Evolutionary conservation across 2,888 invertebrate species (phyloP).

Genomic region (Stegana nigrithorax): DNA sequence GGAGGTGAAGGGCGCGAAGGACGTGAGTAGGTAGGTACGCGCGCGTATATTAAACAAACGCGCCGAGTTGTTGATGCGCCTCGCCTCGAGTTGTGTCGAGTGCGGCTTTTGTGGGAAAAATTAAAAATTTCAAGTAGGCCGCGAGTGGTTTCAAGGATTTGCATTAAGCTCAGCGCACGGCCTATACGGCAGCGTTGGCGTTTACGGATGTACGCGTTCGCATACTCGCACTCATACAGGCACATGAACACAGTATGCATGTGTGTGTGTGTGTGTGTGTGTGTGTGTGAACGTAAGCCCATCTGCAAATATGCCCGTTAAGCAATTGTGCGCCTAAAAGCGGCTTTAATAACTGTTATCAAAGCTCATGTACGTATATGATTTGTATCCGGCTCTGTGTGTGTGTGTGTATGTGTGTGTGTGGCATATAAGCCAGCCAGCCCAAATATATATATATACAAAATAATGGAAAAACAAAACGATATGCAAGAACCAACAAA

Average conservation of each 20-base stretch:
- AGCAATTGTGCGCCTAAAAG: slow-evolving; percentile 11
- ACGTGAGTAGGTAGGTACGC: too few relatives aligned
- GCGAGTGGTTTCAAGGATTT: slow-evolving; percentile 65
- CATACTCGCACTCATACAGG: slow-evolving; percentile 23
- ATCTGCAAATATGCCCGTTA: slow-evolving; percentile 17
- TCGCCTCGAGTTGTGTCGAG: slow-evolving; percentile 60
- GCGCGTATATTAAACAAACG: slow-evolving; percentile 12
- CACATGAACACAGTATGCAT: slow-evolving; percentile 22
- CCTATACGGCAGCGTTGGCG: too few relatives aligned
- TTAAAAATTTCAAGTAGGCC: slow-evolving; percentile 65
- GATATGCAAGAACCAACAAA: neutral
- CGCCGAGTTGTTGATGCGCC: slow-evolving; percentile 53
- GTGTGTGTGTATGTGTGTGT: too few relatives aligned
- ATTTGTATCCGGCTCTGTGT: too few relatives aligned
- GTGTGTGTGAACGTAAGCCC: slow-evolving; percentile 30
- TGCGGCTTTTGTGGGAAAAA: slow-evolving; percentile 65
- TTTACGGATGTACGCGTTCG: slow-evolving; percentile 25
- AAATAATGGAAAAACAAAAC: neutral
- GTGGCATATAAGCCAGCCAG: too few relatives aligned
- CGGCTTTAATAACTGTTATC: slow-evolving; percentile 17
- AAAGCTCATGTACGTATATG: slow-evolving; percentile 1
- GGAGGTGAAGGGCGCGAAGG: slow-evolving; percentile 12
- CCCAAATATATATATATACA: too few relatives aligned
- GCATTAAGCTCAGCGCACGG: slow-evolving; percentile 57
- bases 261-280: neutral